phyloP scores from a whole-genome alignment of 2,888 invertebrate genomes.

The Epirrhoe alternata region DNA sequence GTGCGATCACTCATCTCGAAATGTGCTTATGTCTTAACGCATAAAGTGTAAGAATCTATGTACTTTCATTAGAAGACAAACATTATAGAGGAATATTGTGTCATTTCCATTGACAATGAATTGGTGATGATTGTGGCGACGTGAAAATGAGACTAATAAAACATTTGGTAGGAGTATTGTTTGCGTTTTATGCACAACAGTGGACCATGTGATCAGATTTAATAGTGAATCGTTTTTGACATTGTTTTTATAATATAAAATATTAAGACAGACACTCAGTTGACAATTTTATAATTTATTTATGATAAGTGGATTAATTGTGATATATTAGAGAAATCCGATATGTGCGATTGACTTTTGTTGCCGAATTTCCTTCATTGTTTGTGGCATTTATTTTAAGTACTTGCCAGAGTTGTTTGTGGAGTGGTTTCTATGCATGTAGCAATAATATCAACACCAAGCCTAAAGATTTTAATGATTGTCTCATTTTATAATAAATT shows the following conservation, averaged over 20 bases:
- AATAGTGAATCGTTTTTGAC: slow-evolving; percentile 81
- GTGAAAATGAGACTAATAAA: slow-evolving; percentile 71
- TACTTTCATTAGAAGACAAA: slow-evolving; percentile 79
- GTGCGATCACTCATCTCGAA: slow-evolving; percentile 60
- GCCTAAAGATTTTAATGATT: slow-evolving; percentile 69
- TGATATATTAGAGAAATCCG: slow-evolving; percentile 74
- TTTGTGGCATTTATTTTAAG: slow-evolving; percentile 67
- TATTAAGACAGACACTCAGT: slow-evolving; percentile 74
- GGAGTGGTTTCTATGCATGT: slow-evolving; percentile 49
- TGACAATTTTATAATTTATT: slow-evolving; percentile 84
- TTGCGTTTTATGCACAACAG: slow-evolving; percentile 79
- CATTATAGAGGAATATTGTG: slow-evolving; percentile 65
- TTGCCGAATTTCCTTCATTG: slow-evolving; percentile 58
- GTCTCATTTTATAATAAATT: slow-evolving; percentile 75
- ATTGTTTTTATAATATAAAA: slow-evolving; percentile 77
- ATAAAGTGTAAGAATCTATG: slow-evolving; percentile 73
- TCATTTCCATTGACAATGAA: slow-evolving; percentile 74
- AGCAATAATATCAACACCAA: slow-evolving; percentile 71
- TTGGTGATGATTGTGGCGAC: slow-evolving; percentile 77
- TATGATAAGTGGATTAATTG: slow-evolving; percentile 82
- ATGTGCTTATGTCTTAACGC: slow-evolving; percentile 68
- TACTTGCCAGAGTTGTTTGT: slow-evolving; percentile 55
- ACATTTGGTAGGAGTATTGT: slow-evolving; percentile 72
- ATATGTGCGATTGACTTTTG: slow-evolving; percentile 67
- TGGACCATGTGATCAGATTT: slow-evolving; percentile 81